A percentile compares a stretch with the other conserved stretches of the same genome.
Conservation (phyloP, 2,797 vertebrate species). For the Hydrocynus forskahlii region DNA sequence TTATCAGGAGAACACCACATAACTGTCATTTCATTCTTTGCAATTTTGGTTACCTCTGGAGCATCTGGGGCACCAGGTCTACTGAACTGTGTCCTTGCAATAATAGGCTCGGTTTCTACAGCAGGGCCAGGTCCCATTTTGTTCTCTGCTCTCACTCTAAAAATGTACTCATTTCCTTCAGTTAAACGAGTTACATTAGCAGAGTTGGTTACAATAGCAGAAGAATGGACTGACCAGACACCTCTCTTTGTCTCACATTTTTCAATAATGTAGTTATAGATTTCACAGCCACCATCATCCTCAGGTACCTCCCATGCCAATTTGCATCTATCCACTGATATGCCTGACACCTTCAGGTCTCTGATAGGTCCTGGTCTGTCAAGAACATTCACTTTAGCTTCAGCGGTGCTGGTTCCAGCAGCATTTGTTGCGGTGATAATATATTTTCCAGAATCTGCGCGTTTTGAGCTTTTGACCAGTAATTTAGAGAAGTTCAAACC, state of each 20-base stretch:
- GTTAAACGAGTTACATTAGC: constrained; percentile 90
- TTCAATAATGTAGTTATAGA: constrained; percentile 97
- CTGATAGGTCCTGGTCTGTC: constrained; percentile 93
- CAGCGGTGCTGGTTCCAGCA: constrained; percentile 91
- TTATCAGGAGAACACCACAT: constrained; percentile 97
- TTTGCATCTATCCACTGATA: constrained; percentile 92
- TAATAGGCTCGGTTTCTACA: constrained; percentile 90
- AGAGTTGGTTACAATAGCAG: constrained; percentile 84
- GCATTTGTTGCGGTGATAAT: constrained; percentile 91
- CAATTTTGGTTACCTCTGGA: constrained; percentile 94
- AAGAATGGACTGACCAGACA: constrained; percentile 97
- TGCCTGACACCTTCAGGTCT: constrained; percentile 88
- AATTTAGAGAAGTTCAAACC: constrained; percentile 89
- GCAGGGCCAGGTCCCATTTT: constrained; percentile 97
- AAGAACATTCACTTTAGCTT: constrained; percentile 91
- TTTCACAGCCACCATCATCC: constrained; percentile 96
- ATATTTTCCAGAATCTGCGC: constrained; percentile 93
- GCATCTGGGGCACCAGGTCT: constrained; percentile 93
- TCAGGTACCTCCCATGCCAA: constrained; percentile 93
- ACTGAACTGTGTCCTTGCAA: constrained; percentile 91
- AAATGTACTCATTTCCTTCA: constrained; percentile 98
- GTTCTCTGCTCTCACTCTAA: constrained; percentile 97
- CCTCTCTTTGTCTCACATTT: constrained; percentile 98
- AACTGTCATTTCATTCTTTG: constrained; percentile 98
- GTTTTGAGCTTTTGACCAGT: constrained; percentile 87